Conservation (phyloP, 2,113 vertebrate genomes). For the Urocolius indicus region DNA sequence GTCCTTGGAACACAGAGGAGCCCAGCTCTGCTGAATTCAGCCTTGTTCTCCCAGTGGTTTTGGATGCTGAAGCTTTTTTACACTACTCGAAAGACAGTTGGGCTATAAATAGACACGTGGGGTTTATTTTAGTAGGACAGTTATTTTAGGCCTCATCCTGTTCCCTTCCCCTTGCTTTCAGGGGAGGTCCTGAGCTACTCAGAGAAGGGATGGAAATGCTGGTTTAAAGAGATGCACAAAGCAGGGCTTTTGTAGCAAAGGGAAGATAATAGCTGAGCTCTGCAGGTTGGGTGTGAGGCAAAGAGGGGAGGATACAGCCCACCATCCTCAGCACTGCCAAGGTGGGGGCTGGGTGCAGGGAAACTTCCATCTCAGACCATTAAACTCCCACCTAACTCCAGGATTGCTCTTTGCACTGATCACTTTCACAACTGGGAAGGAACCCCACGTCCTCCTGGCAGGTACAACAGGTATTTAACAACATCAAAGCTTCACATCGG, state of each 20-base stretch:
- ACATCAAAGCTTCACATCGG: background rate
- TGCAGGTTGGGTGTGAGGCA: rapidly evolving
- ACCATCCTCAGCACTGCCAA: background rate
- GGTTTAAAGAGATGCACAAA: background rate
- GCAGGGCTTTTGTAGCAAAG: background rate
- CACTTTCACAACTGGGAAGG: background rate
- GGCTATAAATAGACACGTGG: slow-evolving; percentile 26
- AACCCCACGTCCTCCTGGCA: rapidly evolving
- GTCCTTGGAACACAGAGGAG: slow-evolving; percentile 29
- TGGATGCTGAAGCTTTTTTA: slow-evolving; percentile 36
- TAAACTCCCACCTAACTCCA: background rate
- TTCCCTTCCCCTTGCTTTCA: background rate
- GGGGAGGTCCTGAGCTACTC: background rate
- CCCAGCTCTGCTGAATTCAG: slow-evolving; percentile 56
- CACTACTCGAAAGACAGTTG: slow-evolving; percentile 49
- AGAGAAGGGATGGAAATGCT: background rate
- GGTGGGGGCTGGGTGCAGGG: rapidly evolving
- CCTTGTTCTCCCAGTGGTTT: slow-evolving; percentile 37
- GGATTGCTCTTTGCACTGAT: background rate
- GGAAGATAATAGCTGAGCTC: background rate
- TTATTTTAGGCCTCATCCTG: slow-evolving; percentile 16
- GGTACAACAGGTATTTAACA: background rate
- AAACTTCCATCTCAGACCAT: background rate
- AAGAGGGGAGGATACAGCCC: background rate
- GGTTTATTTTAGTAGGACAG: slow-evolving; percentile 44